phyloP scores from a whole-genome alignment of 2,888 invertebrate genomes.

The Anthophora plumipes region DNA sequence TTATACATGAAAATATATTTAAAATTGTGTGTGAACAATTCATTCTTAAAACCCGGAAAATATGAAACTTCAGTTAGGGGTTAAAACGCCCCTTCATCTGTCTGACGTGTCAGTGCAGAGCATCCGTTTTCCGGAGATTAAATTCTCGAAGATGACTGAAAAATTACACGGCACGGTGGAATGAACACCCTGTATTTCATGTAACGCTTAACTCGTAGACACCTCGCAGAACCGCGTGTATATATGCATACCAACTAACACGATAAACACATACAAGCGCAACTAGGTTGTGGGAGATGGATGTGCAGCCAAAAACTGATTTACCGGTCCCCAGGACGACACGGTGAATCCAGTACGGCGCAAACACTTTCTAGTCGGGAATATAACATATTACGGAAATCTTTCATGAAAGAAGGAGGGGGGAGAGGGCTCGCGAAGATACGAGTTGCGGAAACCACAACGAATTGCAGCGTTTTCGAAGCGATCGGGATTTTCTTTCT shows the following conservation, averaged over 20 bases:
- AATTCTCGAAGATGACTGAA: no score
- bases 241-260: neutral
- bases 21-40: no score
- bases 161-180: no score
- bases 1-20: no score
- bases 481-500: neutral
- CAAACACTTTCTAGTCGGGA: constrained; percentile 54
- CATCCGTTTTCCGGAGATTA: no score
- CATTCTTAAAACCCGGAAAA: no score
- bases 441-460: neutral
- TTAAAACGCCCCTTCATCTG: no score
- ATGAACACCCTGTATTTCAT: neutral
- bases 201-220: neutral
- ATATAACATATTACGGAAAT: constrained; percentile 41
- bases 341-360: constrained; percentile 34
- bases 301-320: constrained; percentile 42
- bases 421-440: neutral
- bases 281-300: neutral
- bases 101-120: no score
- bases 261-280: neutral
- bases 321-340: constrained; percentile 30
- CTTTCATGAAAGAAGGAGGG: neutral
- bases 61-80: no score
- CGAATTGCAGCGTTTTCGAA: neutral
- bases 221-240: neutral